Base-by-base conservation (phyloP, 1,140 invertebrate genomes). In the Spodoptera frugiperda region DNA sequence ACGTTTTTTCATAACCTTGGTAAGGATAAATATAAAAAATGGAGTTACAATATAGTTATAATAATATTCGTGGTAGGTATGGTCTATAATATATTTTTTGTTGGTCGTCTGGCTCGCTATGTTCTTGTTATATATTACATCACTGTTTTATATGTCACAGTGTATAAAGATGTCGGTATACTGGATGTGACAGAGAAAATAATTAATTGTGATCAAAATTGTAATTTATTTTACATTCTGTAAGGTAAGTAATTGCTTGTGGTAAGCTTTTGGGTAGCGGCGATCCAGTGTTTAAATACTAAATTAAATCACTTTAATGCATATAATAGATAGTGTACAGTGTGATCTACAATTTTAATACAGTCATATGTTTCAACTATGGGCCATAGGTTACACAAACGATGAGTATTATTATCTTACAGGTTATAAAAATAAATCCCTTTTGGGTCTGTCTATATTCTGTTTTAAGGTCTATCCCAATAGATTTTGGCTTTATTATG, bases 71-170 rank as follows among this genome's bases (percentile, higher is more conserved):
- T 65, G 9, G 1, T 48, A 21, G 11, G 48, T 21, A 19, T 46
- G n/a, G 8, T 48, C 11, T 11, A 21, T 19, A 19, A 21, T 12
- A 49, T 68, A 68, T 51, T 70, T 70, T 70, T 70, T 70, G 67
- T 70, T 51, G 19, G 11, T 25, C n/a, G 67, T 70, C 67, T 70
- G 30, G 67, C 49, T 33, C 67, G 54, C 48, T 54, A 33, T 63
- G 44, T 68, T 46, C 21, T 9, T 14, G 25, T 70, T 54, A 70
- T 54, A 70, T 70, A 70, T 70, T 70, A 70, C 67, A 54, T 70
- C 48, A 70, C 44, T 48, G 15, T 70, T 70, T 70, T 39, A 54
- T 70, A 54, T 70, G 48, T 39, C 21, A 39, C 67, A 30, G n/a
- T 17, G 44, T 21, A 8, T 12, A 51, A 6, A 53, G 15, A 55